These are phyloP conservation scores for Oryzias sinensis DNA, from an alignment of 2,797 vertebrate genomes.

Conservation along the genomic window DNA sequence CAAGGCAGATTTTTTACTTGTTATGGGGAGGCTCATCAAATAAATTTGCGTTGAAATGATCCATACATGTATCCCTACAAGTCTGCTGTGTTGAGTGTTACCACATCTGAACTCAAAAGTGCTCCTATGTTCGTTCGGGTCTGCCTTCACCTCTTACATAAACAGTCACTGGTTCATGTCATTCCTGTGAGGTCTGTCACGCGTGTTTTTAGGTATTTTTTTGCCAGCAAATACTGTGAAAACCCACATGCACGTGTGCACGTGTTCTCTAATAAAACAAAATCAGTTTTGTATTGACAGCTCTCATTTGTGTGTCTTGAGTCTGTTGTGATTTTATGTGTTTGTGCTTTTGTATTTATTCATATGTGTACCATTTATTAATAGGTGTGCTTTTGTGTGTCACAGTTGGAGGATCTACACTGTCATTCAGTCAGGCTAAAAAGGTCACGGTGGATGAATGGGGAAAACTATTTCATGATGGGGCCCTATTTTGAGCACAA, in stretches of 20 bases:
- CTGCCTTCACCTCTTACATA: not conserved
- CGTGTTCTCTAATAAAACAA: too few species aligned
- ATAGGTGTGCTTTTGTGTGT: not conserved
- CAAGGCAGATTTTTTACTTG: too few species aligned
- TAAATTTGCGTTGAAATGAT: too few species aligned
- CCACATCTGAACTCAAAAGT: not conserved
- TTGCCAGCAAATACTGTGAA: not conserved
- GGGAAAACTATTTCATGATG: constrained; percentile 94
- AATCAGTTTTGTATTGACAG: too few species aligned
- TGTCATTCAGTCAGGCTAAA: constrained; percentile 97
- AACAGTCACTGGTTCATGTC: not conserved
- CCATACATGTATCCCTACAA: not conserved
- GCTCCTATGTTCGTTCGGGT: not conserved
- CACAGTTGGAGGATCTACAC: constrained; percentile 95
- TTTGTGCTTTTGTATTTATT: not conserved
- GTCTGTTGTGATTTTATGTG: not conserved
- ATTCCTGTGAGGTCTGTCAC: not conserved
- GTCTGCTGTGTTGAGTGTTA: not conserved
- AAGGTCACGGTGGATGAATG: constrained; percentile 92
- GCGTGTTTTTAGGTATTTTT: not conserved
- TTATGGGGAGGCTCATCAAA: too few species aligned
- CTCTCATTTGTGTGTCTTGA: too few species aligned
- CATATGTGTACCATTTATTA: not conserved
- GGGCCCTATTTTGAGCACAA: constrained; percentile 94
- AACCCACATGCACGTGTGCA: not conserved